Conservation (phyloP, 2,888 invertebrate genomes). For the Tachystola acroxantha region DNA sequence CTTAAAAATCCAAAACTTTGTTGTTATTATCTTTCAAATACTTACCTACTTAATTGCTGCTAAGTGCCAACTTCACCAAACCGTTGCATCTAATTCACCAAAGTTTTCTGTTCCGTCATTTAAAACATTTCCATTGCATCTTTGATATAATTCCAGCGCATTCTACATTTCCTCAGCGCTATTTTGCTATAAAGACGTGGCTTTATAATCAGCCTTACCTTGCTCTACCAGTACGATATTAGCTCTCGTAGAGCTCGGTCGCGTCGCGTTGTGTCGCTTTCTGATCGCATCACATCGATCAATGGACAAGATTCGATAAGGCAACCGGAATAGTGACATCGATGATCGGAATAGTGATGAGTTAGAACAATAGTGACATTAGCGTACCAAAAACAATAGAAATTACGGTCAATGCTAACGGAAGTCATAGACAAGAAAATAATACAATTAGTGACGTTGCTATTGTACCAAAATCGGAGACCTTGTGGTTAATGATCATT, state of each 20-base stretch:
- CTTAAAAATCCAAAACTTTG: too few relatives aligned
- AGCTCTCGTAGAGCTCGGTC: not conserved
- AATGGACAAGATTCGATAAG: slow-evolving; percentile 10
- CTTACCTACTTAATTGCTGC: too few relatives aligned
- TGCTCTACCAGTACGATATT: slow-evolving; percentile 3
- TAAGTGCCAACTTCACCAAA: too few relatives aligned
- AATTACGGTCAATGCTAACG: slow-evolving; percentile 15
- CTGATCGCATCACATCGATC: slow-evolving; percentile 2
- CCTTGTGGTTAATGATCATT: slow-evolving; percentile 11
- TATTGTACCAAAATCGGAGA: slow-evolving; percentile 6
- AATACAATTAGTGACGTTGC: slow-evolving; percentile 6
- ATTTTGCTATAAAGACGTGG: not conserved
- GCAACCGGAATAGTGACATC: slow-evolving; percentile 15
- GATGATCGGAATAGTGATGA: slow-evolving; percentile 21
- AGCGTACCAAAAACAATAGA: slow-evolving; percentile 16
- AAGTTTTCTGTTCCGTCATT: too few relatives aligned
- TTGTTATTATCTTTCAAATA: too few relatives aligned
- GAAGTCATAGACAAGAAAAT: slow-evolving; percentile 12
- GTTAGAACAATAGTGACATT: slow-evolving; percentile 19
- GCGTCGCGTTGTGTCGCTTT: not conserved
- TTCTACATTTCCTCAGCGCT: slow-evolving; percentile 2
- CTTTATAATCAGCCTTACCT: not conserved
- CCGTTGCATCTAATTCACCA: too few relatives aligned
- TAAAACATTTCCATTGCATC: too few relatives aligned
- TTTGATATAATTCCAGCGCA: too few relatives aligned